Evolutionary conservation across 2,797 vertebrate genomes (phyloP).

Genomic region (Danio jaintianensis): DNA sequence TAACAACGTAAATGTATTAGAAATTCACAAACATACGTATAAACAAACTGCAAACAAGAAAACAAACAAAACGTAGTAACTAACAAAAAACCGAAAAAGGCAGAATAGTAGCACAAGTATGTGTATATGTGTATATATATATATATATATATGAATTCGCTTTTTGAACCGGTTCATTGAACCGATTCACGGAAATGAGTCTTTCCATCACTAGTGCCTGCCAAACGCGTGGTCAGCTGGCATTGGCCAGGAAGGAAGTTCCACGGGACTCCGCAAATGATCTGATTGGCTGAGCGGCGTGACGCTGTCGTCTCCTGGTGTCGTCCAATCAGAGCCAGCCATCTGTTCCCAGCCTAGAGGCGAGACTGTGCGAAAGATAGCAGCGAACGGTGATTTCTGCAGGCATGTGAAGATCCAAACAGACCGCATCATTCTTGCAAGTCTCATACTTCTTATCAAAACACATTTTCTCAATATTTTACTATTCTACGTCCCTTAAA

Average conservation of each 20-base stretch:
- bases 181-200: background rate
- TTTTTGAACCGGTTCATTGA: background rate
- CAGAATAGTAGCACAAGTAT: too few species aligned
- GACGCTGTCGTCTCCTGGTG: conserved; percentile 51
- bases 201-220: conserved; percentile 36
- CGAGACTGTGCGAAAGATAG: conserved; percentile 57
- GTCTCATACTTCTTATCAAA: conserved; percentile 10
- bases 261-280: background rate
- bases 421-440: background rate
- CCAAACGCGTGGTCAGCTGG: conserved; percentile 72
- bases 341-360: conserved; percentile 84
- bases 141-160: too few species aligned
- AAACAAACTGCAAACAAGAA: too few species aligned
- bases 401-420: conserved; percentile 34
- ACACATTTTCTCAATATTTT: background rate
- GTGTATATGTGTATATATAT: too few species aligned
- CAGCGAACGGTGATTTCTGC: conserved; percentile 37
- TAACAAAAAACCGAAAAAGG: too few species aligned
- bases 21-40: too few species aligned
- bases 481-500: conserved; percentile 15
- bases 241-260: conserved; percentile 68
- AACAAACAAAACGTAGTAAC: too few species aligned
- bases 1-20: too few species aligned
- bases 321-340: conserved; percentile 79
- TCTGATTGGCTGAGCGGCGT: conserved; percentile 64